Percentiles rank a stretch among this genome's conserved stretches.
These are phyloP conservation scores for Crotophaga sulcirostris DNA, from an alignment of 2,113 vertebrate species.

Conservation along the genomic window DNA sequence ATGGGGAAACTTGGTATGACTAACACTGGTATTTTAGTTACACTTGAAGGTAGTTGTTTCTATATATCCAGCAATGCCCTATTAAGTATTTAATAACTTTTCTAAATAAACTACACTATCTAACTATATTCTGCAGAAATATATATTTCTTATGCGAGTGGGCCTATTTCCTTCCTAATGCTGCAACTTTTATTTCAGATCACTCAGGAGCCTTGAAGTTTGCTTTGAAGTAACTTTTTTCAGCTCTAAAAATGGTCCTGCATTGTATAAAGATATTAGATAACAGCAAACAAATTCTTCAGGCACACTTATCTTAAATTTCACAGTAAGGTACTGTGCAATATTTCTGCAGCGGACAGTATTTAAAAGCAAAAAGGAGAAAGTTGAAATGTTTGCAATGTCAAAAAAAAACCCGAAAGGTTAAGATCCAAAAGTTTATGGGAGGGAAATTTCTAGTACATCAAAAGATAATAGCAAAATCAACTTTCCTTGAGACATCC, in stretches of 20 bases:
- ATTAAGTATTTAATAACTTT: neutral
- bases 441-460: neutral
- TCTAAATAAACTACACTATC: neutral
- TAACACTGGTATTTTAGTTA: constrained; percentile 7
- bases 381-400: neutral
- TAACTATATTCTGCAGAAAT: neutral
- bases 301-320: neutral
- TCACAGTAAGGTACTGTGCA: neutral
- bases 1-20: neutral
- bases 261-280: neutral
- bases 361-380: neutral
- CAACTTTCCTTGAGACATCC: neutral
- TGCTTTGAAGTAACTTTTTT: neutral
- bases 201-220: neutral
- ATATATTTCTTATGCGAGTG: neutral
- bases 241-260: neutral
- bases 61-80: neutral
- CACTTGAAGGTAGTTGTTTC: neutral
- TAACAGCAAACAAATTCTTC: neutral
- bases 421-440: neutral
- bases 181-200: neutral
- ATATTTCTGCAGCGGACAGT: neutral
- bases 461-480: neutral
- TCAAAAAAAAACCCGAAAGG: neutral
- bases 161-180: neutral